phyloP scores from a whole-genome alignment of 2,888 invertebrate species.

The Parascotia fuliginaria region DNA sequence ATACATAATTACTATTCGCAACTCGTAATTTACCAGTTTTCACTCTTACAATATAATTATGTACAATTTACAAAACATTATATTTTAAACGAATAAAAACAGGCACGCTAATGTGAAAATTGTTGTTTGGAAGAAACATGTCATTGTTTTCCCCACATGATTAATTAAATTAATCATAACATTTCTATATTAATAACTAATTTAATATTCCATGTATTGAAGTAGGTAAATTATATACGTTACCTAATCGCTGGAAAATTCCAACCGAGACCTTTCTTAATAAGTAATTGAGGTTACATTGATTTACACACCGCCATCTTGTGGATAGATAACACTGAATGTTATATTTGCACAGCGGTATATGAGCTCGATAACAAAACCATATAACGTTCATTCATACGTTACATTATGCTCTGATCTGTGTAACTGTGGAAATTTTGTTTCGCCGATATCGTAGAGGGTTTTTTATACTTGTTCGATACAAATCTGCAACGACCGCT shows the following conservation, averaged over 20 bases:
- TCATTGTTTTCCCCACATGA: background rate
- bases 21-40: too few relatives aligned
- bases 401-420: slow-evolving; percentile 28
- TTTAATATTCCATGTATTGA: too few relatives aligned
- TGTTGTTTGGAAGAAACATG: background rate
- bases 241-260: slow-evolving; percentile 72
- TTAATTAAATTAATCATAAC: background rate
- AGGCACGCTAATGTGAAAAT: too few relatives aligned
- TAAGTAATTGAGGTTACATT: slow-evolving; percentile 82
- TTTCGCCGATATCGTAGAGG: too few relatives aligned
- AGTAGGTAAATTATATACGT: slow-evolving; percentile 5
- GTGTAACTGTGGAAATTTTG: slow-evolving; percentile 16
- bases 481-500: too few relatives aligned
- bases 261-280: slow-evolving; percentile 77
- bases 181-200: too few relatives aligned
- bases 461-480: too few relatives aligned
- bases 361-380: slow-evolving; percentile 57
- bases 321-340: slow-evolving; percentile 66
- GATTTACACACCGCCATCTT: slow-evolving; percentile 78
- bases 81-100: too few relatives aligned
- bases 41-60: too few relatives aligned
- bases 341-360: slow-evolving; percentile 70
- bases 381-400: slow-evolving; percentile 60
- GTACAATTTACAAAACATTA: too few relatives aligned
- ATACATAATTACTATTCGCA: too few relatives aligned